Conservation (phyloP, 2,888 invertebrate species). For the Eretmocerus hayati region DNA sequence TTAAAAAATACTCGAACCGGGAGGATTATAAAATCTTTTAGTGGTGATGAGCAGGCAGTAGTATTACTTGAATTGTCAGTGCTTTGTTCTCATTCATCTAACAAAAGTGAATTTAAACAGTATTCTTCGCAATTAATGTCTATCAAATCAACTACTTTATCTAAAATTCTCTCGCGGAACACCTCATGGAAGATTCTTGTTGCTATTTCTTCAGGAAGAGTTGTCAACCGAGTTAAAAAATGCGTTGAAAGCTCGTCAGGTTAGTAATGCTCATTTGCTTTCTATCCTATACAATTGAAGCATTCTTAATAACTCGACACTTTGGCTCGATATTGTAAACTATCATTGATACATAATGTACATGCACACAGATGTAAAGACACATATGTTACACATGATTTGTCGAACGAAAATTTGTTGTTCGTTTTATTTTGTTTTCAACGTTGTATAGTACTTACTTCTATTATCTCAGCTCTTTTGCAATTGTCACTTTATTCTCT, state of each 20-base stretch:
- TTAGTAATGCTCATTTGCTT: constrained; percentile 36
- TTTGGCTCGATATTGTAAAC: constrained; percentile 12
- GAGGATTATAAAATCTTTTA: no score
- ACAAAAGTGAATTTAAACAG: no score
- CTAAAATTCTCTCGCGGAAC: constrained; percentile 19
- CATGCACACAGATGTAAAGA: constrained; percentile 3
- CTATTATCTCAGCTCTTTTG: constrained; percentile 1
- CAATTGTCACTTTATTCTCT: constrained; percentile 18
- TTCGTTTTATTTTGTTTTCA: constrained; percentile 10
- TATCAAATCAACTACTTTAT: constrained; percentile 1
- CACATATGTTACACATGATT: no score
- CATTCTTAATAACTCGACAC: not conserved
- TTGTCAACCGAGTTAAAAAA: constrained; percentile 39
- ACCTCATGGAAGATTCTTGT: constrained; percentile 39
- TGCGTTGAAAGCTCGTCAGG: constrained; percentile 37
- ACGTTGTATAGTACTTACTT: no score
- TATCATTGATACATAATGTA: constrained; percentile 6
- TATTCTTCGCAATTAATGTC: no score
- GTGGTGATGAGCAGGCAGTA: no score
- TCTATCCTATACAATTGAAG: constrained; percentile 12
- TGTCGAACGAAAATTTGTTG: constrained; percentile 4
- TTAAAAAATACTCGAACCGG: no score
- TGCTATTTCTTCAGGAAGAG: constrained; percentile 40
- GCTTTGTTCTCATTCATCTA: no score
- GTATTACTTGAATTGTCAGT: no score